Conservation (phyloP, 2,113 vertebrate species). For the Clarias macrocephalus region DNA sequence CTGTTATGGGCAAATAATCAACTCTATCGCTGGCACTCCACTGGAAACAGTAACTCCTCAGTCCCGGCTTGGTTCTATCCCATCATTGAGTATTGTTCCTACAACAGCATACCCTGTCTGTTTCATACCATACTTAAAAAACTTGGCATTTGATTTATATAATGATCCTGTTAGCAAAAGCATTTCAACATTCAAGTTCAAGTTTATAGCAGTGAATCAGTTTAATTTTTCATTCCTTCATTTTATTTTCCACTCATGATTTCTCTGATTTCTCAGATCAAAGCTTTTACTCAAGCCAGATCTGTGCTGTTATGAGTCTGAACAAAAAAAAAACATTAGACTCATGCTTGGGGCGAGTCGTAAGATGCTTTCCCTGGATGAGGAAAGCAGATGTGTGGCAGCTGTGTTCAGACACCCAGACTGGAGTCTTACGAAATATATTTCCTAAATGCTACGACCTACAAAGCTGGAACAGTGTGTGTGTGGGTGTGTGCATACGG, state of each 20-base stretch:
- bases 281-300: slow-evolving; percentile 10
- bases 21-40: background rate
- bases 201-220: background rate
- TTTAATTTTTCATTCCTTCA: background rate
- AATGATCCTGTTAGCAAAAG: background rate
- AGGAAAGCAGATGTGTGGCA: slow-evolving; percentile 50
- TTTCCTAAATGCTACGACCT: slow-evolving; percentile 8
- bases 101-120: background rate
- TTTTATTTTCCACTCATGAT: background rate
- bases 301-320: background rate
- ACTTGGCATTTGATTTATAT: background rate
- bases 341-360: slow-evolving; percentile 31
- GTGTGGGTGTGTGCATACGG: background rate
- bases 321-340: slow-evolving; percentile 6
- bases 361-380: slow-evolving; percentile 33
- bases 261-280: slow-evolving; percentile 14
- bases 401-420: slow-evolving; percentile 47
- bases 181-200: background rate
- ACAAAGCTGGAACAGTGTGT: background rate
- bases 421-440: slow-evolving; percentile 6
- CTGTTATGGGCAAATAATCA: background rate
- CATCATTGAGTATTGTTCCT: background rate
- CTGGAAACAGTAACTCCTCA: background rate
- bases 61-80: background rate
- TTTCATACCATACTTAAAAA: background rate